phyloP scores from a whole-genome alignment of 1,140 invertebrate genomes.

The Watersipora subatra region DNA sequence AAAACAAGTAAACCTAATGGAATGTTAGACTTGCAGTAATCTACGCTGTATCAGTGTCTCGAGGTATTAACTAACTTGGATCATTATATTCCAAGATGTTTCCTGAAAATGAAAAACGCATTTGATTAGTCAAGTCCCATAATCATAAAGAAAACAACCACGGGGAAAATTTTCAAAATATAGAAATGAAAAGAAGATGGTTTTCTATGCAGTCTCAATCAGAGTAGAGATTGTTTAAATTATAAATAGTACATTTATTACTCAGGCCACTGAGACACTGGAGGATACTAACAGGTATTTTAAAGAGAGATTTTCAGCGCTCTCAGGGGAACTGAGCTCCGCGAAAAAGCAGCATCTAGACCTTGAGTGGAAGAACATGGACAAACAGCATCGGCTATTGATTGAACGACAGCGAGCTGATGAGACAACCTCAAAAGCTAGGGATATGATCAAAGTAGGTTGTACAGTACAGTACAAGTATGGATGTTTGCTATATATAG shows the following conservation, averaged over 20 bases:
- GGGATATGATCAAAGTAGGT: conserved; percentile 30
- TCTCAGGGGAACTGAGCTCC: neutral
- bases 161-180: no score
- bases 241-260: neutral
- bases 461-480: neutral
- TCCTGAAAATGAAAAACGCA: no score
- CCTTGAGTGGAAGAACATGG: conserved; percentile 19
- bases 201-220: no score
- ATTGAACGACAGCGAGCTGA: conserved; percentile 22
- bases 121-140: no score
- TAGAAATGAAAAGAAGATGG: no score
- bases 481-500: neutral
- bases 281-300: neutral
- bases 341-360: conserved; percentile 22
- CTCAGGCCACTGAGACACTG: neutral
- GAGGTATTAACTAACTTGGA: no score
- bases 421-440: conserved; percentile 24
- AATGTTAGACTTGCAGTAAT: no score
- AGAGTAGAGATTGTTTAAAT: no score
- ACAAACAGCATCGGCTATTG: conserved; percentile 19
- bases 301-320: neutral
- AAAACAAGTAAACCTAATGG: no score
- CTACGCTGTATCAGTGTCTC: no score
- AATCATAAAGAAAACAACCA: no score
- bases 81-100: no score